Conservation (phyloP, 2,888 invertebrate species). For the Tiliacea aurago region DNA sequence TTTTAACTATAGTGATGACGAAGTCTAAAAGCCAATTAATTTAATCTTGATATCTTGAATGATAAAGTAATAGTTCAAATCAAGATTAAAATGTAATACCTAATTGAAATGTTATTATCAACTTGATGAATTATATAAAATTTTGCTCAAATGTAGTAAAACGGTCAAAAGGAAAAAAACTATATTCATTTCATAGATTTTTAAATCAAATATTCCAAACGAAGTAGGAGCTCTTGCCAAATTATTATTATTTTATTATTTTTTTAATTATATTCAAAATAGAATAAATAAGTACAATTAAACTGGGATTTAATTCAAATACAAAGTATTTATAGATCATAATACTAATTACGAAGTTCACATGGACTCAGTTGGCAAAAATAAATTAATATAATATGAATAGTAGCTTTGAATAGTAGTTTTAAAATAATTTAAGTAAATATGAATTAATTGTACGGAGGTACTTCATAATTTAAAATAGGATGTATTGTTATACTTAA, state of each 20-base stretch:
- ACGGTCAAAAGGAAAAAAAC: background rate
- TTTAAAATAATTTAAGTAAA: background rate
- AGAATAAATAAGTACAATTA: background rate
- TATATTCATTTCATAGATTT: background rate
- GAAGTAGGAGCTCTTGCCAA: background rate
- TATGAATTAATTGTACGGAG: background rate
- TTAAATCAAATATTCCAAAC: background rate
- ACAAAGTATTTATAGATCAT: background rate
- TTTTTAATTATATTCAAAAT: too few relatives aligned
- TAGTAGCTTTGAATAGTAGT: background rate
- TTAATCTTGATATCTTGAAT: conserved; percentile 20
- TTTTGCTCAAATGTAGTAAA: background rate
- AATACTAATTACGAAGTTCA: background rate
- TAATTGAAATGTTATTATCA: background rate
- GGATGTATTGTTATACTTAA: background rate
- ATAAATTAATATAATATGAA: background rate
- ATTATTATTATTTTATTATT: too few relatives aligned
- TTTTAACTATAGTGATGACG: background rate
- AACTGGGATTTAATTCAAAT: background rate
- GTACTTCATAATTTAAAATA: background rate
- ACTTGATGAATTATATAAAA: background rate
- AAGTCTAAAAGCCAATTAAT: conserved; percentile 18
- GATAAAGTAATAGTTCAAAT: conserved; percentile 32
- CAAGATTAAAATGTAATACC: conserved; percentile 15
- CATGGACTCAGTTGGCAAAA: background rate